Percentiles rank a stretch among this genome's conserved stretches.
Evolutionary conservation across 2,797 vertebrate genomes (phyloP).

Genomic region (Esox masquinongy): DNA sequence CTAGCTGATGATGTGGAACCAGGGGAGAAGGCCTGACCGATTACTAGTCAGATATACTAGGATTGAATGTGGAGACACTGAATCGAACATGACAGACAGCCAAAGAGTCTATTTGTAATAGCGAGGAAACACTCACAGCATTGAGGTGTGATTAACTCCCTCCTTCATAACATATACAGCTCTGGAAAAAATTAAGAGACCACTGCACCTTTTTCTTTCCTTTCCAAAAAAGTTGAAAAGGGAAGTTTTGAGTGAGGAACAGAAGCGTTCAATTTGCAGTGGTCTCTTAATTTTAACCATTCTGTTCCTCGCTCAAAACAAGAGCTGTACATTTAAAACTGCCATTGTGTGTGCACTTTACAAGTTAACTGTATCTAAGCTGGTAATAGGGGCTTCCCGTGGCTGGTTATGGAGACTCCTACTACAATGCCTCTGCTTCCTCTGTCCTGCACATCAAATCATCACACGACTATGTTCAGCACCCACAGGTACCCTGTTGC

Average conservation of each 20-base stretch:
- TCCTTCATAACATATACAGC: neutral
- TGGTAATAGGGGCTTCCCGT: neutral
- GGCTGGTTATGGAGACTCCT: neutral
- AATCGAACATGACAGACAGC: neutral
- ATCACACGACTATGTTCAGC: slow-evolving; percentile 16
- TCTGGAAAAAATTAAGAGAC: no score
- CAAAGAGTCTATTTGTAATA: neutral
- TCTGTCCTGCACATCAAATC: slow-evolving; percentile 13
- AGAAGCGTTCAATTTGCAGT: no score
- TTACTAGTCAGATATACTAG: neutral
- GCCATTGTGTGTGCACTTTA: slow-evolving; percentile 3
- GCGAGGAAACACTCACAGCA: neutral
- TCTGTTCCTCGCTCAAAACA: no score
- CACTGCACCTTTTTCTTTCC: no score
- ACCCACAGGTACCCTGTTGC: slow-evolving; percentile 31
- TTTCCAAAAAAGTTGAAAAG: no score
- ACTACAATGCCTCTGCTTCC: neutral
- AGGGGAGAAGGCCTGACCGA: neutral
- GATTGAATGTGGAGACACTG: slow-evolving; percentile 4
- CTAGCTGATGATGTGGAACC: neutral
- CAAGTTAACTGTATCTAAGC: neutral
- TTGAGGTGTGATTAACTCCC: neutral
- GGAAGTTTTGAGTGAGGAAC: no score
- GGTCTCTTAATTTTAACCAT: no score
- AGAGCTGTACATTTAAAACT: neutral